Conservation (phyloP, 2,113 vertebrate genomes). For the Rhombomys opimus region DNA sequence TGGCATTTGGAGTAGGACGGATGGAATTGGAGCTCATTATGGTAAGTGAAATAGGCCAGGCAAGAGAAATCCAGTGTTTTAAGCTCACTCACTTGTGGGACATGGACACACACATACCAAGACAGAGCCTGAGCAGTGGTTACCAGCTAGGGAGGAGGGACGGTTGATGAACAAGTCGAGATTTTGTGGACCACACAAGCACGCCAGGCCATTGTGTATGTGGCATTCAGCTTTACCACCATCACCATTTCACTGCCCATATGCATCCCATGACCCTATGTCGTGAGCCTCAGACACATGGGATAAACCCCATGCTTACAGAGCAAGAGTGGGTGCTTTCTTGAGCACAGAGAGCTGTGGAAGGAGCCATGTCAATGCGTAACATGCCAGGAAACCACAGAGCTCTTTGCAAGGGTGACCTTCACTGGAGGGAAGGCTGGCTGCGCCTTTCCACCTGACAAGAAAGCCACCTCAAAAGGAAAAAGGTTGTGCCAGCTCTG, state of each 20-base stretch:
- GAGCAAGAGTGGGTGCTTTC: background rate
- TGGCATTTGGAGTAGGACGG: background rate
- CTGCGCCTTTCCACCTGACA: background rate
- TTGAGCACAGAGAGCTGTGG: background rate
- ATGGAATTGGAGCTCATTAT: background rate
- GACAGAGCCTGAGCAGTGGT: background rate
- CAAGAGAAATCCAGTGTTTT: background rate
- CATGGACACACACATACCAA: background rate
- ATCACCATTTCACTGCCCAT: background rate
- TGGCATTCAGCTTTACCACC: background rate
- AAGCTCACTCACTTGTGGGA: background rate
- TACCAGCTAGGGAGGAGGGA: no score
- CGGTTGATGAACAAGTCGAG: background rate
- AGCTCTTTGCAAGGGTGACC: background rate
- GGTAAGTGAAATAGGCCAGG: background rate
- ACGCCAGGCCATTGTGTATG: background rate
- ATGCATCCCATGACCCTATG: background rate
- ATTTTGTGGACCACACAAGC: no score
- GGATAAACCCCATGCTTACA: background rate
- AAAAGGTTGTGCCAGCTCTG: background rate
- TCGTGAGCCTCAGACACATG: background rate
- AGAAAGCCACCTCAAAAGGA: conserved; percentile 28
- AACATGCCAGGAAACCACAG: background rate
- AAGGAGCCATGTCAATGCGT: background rate
- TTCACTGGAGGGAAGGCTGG: background rate